A percentile compares a stretch with the other conserved stretches of the same genome.
phyloP scores from a whole-genome alignment of 2,888 invertebrate species.

The Ophion ellenae region DNA sequence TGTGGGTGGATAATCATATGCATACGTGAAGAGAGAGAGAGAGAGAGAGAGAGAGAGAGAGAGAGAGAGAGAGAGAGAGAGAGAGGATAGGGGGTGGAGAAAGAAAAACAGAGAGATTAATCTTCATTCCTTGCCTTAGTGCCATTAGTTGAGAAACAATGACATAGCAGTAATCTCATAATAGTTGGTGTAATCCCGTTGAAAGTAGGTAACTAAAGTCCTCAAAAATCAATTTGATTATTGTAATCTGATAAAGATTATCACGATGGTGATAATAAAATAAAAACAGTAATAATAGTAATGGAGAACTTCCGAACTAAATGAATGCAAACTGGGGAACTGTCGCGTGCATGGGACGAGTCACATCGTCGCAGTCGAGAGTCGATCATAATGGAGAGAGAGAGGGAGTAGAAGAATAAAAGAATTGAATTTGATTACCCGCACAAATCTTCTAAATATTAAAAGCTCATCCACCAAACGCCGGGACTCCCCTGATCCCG shows the following conservation, averaged over 20 bases:
- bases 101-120: conserved; percentile 19
- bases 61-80: conserved; percentile 21
- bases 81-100: conserved; percentile 4
- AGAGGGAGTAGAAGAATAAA: conserved; percentile 27
- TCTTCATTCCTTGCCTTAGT: neutral
- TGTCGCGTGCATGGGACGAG: too few relatives aligned
- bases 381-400: neutral
- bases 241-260: too few relatives aligned
- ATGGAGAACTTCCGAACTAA: too few relatives aligned
- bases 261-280: too few relatives aligned
- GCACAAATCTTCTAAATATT: conserved; percentile 39
- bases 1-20: conserved; percentile 20
- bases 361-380: too few relatives aligned
- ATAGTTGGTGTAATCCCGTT: too few relatives aligned
- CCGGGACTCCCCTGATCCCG: neutral
- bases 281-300: too few relatives aligned
- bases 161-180: neutral
- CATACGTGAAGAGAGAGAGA: conserved; percentile 12
- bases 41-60: conserved; percentile 24
- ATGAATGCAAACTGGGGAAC: too few relatives aligned
- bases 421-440: conserved; percentile 34
- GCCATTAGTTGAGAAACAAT: neutral
- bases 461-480: conserved; percentile 43
- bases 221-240: too few relatives aligned
- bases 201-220: too few relatives aligned